phyloP scores from a whole-genome alignment of 2,797 vertebrate species.

The Ptychadena robeensis region DNA sequence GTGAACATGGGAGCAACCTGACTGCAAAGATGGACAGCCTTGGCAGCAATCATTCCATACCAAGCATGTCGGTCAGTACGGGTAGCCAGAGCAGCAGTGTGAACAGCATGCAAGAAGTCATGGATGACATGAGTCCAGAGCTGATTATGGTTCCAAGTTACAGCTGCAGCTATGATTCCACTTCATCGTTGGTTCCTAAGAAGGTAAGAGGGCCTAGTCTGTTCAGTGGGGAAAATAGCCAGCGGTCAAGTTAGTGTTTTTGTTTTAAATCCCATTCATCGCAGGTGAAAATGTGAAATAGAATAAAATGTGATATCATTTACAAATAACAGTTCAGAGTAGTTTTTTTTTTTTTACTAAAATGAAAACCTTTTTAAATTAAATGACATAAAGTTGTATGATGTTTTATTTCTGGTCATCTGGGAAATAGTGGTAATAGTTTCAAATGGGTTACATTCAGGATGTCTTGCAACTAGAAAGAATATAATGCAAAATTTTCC shows the following conservation, averaged over 20 bases:
- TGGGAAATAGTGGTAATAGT: too few relatives aligned
- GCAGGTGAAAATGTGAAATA: too few relatives aligned
- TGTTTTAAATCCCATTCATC: not conserved
- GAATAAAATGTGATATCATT: too few relatives aligned
- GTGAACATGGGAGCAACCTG: conserved; percentile 84
- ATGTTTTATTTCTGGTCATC: too few relatives aligned
- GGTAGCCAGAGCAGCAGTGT: conserved; percentile 98
- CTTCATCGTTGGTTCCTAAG: conserved; percentile 81
- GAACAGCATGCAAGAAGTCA: conserved; percentile 96
- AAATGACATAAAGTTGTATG: too few relatives aligned
- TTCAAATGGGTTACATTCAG: too few relatives aligned
- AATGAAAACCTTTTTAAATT: too few relatives aligned
- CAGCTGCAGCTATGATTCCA: conserved; percentile 84
- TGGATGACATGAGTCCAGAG: conserved; percentile 91
- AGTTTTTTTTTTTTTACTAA: too few relatives aligned
- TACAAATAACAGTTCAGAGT: too few relatives aligned
- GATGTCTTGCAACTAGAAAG: too few relatives aligned
- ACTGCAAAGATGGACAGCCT: conserved; percentile 95
- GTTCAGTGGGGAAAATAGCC: not conserved
- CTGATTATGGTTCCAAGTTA: conserved; percentile 86
- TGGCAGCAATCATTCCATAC: conserved; percentile 97
- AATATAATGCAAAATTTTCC: too few relatives aligned
- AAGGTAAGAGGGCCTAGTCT: conserved; percentile 83
- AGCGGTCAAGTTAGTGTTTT: not conserved
- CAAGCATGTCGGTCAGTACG: conserved; percentile 94